Evolutionary conservation across 2,113 vertebrate species (phyloP), one percentile per base, ranked within the genome.

Genomic region (Gobiocypris rarus): DNA sequence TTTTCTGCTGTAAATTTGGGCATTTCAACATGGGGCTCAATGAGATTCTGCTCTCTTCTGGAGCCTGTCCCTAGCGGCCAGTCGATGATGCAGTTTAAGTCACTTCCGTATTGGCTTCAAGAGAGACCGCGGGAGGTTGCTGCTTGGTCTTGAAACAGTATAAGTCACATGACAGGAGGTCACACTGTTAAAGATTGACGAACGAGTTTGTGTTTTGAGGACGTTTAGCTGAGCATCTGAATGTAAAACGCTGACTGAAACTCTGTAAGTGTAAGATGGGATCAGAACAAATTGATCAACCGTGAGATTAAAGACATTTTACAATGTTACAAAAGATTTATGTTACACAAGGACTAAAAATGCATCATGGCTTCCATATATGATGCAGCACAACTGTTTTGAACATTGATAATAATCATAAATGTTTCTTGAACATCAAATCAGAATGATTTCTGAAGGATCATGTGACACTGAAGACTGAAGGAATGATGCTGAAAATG

Each of bases 161-260:
- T 6, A 2, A 15, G 24, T 75, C 73, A 75, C 73, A 75, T 75
- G 73, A 75, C 43, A 10, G 11, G 13, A 50, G 69, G 13, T 71
- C 63, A 67, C 45, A 54, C 26, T 54, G 48, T 54, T 75, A 75
- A 75, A 75, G 48, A 75, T 31, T 75, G 73, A 75, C 26, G 10
- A 14, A 24, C 1, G n/a, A 63, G 24, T 63, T 48, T 48, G 31
- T 73, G 70, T 4, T n/a, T 22, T 43, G 38, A 48, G 14, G n/a
- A 75, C 7, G n/a, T 48, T 73, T 8, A 73, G 45, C 15, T 75
- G 24, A 31, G 45, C 5, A 15, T 31, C 45, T 15, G 13, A 45
- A 10, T 28, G 5, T 10, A 28, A 75, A 75, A 1, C 0, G 45
- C 71, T 75, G 45, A 75, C 13, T 8, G 15, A 19, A 26, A 14